Evolutionary conservation across 2,797 vertebrate species (phyloP).

Genomic region (Pterois miles): DNA sequence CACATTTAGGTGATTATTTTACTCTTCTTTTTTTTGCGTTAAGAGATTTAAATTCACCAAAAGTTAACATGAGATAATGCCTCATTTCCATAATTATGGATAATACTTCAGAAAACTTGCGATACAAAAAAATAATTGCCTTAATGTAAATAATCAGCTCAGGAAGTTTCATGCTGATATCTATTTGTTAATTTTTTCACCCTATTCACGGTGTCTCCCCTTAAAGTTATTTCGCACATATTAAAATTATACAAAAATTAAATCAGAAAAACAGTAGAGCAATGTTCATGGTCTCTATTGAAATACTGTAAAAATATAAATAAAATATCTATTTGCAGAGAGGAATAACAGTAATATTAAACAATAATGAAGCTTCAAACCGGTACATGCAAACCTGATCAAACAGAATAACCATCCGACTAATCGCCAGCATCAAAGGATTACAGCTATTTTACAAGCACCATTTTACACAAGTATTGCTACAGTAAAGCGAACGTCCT

Average conservation of each 20-base stretch:
- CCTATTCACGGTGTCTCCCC: fast-evolving
- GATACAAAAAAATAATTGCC: too few species aligned
- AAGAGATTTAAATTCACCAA: too few species aligned
- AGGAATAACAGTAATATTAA: background rate
- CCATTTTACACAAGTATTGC: slow-evolving; percentile 16
- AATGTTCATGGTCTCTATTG: background rate
- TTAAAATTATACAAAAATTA: background rate
- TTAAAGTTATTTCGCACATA: background rate
- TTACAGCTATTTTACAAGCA: slow-evolving; percentile 24
- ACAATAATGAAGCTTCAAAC: background rate
- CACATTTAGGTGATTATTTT: too few species aligned
- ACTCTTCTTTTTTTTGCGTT: too few species aligned
- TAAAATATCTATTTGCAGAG: background rate
- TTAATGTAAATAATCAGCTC: too few species aligned
- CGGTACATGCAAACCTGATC: background rate
- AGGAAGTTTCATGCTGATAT: too few species aligned
- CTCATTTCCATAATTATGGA: too few species aligned
- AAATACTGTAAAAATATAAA: background rate
- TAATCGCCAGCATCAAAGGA: slow-evolving; percentile 38
- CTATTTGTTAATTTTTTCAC: too few species aligned
- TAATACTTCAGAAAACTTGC: fast-evolving
- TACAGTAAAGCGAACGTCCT: slow-evolving; percentile 24
- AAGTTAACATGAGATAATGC: too few species aligned
- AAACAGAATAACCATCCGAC: background rate
- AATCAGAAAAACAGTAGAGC: background rate